A percentile compares a stretch with the other conserved stretches of the same genome.
Conservation (phyloP, 2,888 invertebrate species). For the Nebria salina region DNA sequence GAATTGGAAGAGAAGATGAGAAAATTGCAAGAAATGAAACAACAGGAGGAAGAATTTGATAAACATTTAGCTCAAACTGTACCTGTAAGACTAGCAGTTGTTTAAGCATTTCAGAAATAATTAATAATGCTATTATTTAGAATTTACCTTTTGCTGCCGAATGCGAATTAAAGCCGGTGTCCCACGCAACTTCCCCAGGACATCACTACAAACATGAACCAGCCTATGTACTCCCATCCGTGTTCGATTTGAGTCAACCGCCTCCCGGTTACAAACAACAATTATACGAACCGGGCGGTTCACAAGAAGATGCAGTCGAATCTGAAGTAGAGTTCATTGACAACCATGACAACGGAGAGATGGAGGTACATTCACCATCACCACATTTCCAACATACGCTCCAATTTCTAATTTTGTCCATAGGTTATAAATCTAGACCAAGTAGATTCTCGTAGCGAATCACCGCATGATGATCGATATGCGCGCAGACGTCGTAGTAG, state of each 20-base stretch:
- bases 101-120: not conserved
- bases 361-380: conserved; percentile 54
- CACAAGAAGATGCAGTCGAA: conserved; percentile 65
- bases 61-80: conserved; percentile 79
- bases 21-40: conserved; percentile 74
- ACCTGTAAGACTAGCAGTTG: conserved; percentile 64
- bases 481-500: conserved; percentile 62
- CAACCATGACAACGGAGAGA: conserved; percentile 58
- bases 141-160: conserved; percentile 73
- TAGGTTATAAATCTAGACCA: conserved; percentile 66
- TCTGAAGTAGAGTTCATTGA: conserved; percentile 74
- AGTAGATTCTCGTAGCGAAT: conserved; percentile 65
- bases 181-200: conserved; percentile 54
- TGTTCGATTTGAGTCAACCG: conserved; percentile 64
- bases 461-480: conserved; percentile 60
- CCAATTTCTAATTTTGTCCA: not conserved
- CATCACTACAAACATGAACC: conserved; percentile 51
- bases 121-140: conserved; percentile 55
- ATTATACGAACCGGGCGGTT: conserved; percentile 49
- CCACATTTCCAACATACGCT: not conserved
- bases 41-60: conserved; percentile 80
- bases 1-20: conserved; percentile 77
- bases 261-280: conserved; percentile 66
- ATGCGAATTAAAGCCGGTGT: conserved; percentile 69
- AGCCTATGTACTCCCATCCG: conserved; percentile 52